phyloP scores from a whole-genome alignment of 2,888 invertebrate genomes.

The Mythimna pallens region DNA sequence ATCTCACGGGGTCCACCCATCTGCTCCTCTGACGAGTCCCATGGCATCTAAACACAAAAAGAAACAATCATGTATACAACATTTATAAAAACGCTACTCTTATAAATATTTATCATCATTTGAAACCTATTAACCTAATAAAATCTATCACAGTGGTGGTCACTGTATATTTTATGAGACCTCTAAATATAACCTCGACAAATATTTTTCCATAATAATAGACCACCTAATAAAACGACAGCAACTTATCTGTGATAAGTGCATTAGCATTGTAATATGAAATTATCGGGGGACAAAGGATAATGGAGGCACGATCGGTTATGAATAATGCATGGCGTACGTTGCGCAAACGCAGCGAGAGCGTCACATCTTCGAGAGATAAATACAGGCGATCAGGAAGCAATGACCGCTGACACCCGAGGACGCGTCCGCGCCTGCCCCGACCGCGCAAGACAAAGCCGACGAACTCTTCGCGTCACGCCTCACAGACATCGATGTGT shows the following conservation, averaged over 20 bases:
- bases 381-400: slow-evolving; percentile 80
- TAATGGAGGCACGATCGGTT: slow-evolving; percentile 73
- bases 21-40: slow-evolving; percentile 88
- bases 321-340: slow-evolving; percentile 81
- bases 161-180: slow-evolving; percentile 51
- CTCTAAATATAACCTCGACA: slow-evolving; percentile 47
- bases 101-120: slow-evolving; percentile 32
- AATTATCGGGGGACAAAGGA: slow-evolving; percentile 80
- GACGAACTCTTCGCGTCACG: slow-evolving; percentile 66
- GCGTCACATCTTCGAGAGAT: slow-evolving; percentile 68
- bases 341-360: slow-evolving; percentile 79
- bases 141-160: slow-evolving; percentile 33
- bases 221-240: slow-evolving; percentile 63
- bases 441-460: slow-evolving; percentile 65
- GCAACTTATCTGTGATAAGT: slow-evolving; percentile 64
- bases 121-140: slow-evolving; percentile 30
- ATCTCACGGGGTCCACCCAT: slow-evolving; percentile 84
- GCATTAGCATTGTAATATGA: slow-evolving; percentile 72
- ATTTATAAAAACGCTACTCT: background rate
- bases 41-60: slow-evolving; percentile 81
- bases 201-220: slow-evolving; percentile 33
- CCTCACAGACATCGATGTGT: slow-evolving; percentile 35
- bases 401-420: slow-evolving; percentile 84
- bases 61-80: slow-evolving; percentile 24
- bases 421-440: slow-evolving; percentile 65